Conservation (phyloP, 2,888 invertebrate species). For the Choreutis nemorana region DNA sequence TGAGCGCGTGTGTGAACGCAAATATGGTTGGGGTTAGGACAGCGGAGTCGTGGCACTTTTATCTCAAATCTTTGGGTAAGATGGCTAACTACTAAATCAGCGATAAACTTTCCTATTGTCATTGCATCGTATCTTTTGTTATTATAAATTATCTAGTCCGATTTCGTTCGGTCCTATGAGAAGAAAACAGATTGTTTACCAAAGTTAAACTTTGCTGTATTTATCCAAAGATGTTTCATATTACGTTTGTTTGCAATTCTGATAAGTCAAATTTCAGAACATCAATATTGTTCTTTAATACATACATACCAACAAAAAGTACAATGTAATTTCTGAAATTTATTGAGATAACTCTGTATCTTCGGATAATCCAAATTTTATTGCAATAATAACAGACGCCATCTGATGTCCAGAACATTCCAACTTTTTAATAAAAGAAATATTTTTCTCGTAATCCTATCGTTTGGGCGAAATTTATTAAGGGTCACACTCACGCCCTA, state of each 20-base stretch:
- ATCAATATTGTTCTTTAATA: no score
- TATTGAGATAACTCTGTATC: constrained; percentile 62
- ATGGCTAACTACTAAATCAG: constrained; percentile 27
- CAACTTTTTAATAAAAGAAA: no score
- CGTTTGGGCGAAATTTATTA: constrained; percentile 54
- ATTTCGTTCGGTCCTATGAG: no score
- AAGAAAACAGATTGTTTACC: no score
- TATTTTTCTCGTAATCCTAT: constrained; percentile 40
- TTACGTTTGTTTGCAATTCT: no score
- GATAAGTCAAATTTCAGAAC: no score
- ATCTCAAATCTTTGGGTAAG: constrained; percentile 30
- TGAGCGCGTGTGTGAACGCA: constrained; percentile 8
- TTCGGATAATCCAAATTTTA: no score
- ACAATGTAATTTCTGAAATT: constrained; percentile 48
- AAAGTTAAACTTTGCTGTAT: no score
- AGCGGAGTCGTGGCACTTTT: constrained; percentile 32
- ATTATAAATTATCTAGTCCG: no score
- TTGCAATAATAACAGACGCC: no score
- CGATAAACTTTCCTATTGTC: constrained; percentile 37
- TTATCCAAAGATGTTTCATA: no score
- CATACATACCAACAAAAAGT: constrained; percentile 21
- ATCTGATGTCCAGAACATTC: no score
- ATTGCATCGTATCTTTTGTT: constrained; percentile 16
- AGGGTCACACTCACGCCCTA: constrained; percentile 46
- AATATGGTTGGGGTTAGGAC: constrained; percentile 21